Conservation (phyloP, 2,888 invertebrate genomes). For the Nomada flava region DNA sequence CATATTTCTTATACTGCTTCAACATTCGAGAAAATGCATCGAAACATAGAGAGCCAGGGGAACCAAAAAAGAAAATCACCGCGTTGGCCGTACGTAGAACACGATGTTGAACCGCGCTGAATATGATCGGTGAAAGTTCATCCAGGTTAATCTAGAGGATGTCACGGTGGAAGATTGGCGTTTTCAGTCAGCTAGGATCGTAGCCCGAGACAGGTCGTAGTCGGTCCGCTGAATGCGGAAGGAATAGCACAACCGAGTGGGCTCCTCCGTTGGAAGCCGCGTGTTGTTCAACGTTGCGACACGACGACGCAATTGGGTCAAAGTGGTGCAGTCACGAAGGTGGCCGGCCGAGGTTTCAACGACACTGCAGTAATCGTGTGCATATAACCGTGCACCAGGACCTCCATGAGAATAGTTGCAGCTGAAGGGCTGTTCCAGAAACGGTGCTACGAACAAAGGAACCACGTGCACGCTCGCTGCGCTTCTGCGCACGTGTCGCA, state of each 20-base stretch:
- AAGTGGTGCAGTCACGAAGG: slow-evolving; percentile 71
- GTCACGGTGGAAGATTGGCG: slow-evolving; percentile 32
- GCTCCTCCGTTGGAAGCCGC: slow-evolving; percentile 18
- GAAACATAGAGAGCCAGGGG: too few species aligned
- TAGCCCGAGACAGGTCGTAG: slow-evolving; percentile 43
- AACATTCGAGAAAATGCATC: too few species aligned
- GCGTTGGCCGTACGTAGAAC: neutral
- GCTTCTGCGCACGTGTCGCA: slow-evolving; percentile 43
- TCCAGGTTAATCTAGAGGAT: slow-evolving; percentile 33
- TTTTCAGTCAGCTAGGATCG: slow-evolving; percentile 35
- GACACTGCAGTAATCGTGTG: slow-evolving; percentile 57
- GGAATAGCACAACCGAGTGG: slow-evolving; percentile 30
- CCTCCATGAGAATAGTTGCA: slow-evolving; percentile 59
- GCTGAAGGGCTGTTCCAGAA: slow-evolving; percentile 65
- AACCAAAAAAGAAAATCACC: too few species aligned
- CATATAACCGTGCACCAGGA: slow-evolving; percentile 59
- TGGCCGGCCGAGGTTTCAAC: slow-evolving; percentile 62
- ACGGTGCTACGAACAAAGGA: slow-evolving; percentile 68
- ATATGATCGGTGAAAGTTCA: slow-evolving; percentile 49
- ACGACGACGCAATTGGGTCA: slow-evolving; percentile 71
- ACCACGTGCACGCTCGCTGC: slow-evolving; percentile 57
- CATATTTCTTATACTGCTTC: too few species aligned
- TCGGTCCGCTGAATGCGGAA: slow-evolving; percentile 49
- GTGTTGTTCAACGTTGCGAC: slow-evolving; percentile 53
- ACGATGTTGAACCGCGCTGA: slow-evolving; percentile 6